These are phyloP conservation scores for Falco cherrug DNA, from an alignment of 2,797 vertebrate species.

Conservation along the genomic window DNA sequence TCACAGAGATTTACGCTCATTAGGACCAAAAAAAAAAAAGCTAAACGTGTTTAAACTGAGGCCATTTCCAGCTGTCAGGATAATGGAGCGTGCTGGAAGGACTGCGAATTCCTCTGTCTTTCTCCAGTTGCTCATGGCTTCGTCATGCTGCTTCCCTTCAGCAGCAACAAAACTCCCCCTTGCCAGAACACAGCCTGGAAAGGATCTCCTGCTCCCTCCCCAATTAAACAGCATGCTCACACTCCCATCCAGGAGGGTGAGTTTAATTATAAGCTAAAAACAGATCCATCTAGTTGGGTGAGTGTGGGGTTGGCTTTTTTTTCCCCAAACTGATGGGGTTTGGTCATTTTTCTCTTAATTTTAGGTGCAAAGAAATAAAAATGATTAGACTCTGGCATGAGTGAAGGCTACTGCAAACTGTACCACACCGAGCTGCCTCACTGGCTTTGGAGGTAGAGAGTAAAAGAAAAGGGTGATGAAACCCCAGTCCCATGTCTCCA, in stretches of 20 bases:
- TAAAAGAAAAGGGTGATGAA: background rate
- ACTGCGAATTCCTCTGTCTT: background rate
- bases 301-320: background rate
- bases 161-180: background rate
- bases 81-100: background rate
- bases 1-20: background rate
- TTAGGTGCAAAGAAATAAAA: background rate
- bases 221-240: background rate
- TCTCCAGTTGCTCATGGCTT: background rate
- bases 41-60: background rate
- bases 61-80: background rate
- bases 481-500: fast-evolving
- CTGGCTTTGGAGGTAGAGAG: background rate
- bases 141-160: background rate
- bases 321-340: background rate
- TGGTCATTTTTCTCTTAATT: background rate
- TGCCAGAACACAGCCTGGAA: background rate
- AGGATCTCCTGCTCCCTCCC: background rate
- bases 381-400: background rate
- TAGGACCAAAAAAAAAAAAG: background rate
- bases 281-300: background rate
- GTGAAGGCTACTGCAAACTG: background rate
- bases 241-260: background rate
- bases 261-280: background rate
- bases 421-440: background rate